Percentiles rank a stretch among this genome's conserved stretches.
Evolutionary conservation across 2,888 invertebrate genomes (phyloP).

Genomic region (Leptura quadrifasciata): DNA sequence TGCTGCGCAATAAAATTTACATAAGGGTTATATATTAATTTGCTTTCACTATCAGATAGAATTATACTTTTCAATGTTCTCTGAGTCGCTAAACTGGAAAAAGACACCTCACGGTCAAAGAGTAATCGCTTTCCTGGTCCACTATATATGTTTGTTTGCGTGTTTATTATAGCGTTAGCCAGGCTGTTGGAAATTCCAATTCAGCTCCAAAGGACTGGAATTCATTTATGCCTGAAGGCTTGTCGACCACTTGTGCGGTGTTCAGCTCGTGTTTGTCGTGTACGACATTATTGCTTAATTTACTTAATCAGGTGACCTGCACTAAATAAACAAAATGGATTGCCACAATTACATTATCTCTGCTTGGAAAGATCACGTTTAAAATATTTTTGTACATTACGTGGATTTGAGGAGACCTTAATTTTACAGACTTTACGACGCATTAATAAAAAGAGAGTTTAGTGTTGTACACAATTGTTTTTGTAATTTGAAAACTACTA

Average conservation of each 20-base stretch:
- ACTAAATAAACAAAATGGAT: slow-evolving; percentile 49
- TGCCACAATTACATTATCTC: background rate
- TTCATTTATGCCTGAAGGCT: slow-evolving; percentile 48
- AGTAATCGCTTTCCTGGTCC: slow-evolving; percentile 6
- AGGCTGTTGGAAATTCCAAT: slow-evolving; percentile 51
- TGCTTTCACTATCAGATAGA: too few species aligned
- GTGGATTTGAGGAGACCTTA: background rate
- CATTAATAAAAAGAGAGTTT: background rate
- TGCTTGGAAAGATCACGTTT: background rate
- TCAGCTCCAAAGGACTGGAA: slow-evolving; percentile 50
- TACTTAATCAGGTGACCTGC: slow-evolving; percentile 53
- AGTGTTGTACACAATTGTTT: too few species aligned
- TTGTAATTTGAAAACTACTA: too few species aligned
- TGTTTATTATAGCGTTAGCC: slow-evolving; percentile 49
- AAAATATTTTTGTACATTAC: background rate
- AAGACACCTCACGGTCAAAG: background rate
- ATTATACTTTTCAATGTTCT: too few species aligned
- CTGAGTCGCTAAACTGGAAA: background rate
- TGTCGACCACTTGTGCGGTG: slow-evolving; percentile 53
- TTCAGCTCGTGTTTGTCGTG: slow-evolving; percentile 51
- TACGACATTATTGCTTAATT: slow-evolving; percentile 56
- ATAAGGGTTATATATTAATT: too few species aligned
- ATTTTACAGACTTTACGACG: background rate
- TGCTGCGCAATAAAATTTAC: too few species aligned
- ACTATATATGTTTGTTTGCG: slow-evolving; percentile 44